These are phyloP conservation scores for Amiota communis DNA, from an alignment of 2,888 invertebrate genomes.

Conservation along the genomic window DNA sequence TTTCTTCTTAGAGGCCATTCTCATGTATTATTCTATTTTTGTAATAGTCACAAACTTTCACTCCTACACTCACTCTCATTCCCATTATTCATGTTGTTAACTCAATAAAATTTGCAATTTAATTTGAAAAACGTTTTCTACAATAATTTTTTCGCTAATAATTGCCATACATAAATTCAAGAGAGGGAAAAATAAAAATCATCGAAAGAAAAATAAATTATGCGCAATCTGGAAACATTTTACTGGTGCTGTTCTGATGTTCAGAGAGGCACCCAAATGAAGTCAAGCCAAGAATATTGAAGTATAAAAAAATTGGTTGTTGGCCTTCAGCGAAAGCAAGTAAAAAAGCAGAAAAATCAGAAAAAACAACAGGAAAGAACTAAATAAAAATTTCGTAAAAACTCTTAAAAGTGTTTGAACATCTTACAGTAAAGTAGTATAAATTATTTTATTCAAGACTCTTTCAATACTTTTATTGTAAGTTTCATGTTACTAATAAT, in stretches of 20 bases:
- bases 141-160: conserved; percentile 4
- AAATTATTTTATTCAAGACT: too few relatives aligned
- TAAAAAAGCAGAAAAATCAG: conserved; percentile 20
- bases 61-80: neutral
- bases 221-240: conserved; percentile 24
- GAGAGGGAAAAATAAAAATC: conserved; percentile 15
- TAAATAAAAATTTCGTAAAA: neutral
- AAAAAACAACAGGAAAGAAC: conserved; percentile 14
- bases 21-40: too few relatives aligned
- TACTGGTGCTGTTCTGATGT: neutral
- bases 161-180: conserved; percentile 28
- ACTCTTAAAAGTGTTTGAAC: too few relatives aligned
- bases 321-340: conserved; percentile 6
- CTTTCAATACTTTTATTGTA: too few relatives aligned
- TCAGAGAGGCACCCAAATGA: neutral
- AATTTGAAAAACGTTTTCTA: conserved; percentile 3
- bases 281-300: neutral
- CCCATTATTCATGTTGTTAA: neutral
- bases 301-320: conserved; percentile 6
- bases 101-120: conserved; percentile 17
- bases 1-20: too few relatives aligned
- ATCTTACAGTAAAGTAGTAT: too few relatives aligned
- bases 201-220: conserved; percentile 32
- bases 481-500: too few relatives aligned
- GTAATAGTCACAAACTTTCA: neutral